A percentile compares a stretch with the other conserved stretches of the same genome.
Conservation (phyloP, 2,113 vertebrate species). For the Pavo muticus region DNA sequence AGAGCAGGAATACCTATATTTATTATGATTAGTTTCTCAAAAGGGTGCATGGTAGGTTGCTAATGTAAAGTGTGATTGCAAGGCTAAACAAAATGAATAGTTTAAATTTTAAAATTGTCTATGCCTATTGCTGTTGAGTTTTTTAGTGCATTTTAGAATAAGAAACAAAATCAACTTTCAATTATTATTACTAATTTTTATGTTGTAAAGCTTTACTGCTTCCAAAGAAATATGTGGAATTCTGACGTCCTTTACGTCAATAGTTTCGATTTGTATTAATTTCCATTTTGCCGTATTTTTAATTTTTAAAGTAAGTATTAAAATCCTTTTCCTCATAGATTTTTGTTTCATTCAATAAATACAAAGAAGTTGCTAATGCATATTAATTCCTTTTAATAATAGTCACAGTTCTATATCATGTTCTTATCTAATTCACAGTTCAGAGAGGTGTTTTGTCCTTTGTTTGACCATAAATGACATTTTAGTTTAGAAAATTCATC, state of each 20-base stretch:
- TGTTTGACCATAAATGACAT: background rate
- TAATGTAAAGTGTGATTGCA: background rate
- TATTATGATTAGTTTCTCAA: background rate
- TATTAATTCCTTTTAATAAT: constrained; percentile 10
- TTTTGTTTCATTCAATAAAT: background rate
- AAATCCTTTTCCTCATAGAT: background rate
- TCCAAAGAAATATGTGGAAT: background rate
- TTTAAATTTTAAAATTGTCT: background rate
- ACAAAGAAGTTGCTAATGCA: background rate
- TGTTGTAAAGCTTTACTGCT: background rate
- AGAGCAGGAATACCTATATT: background rate
- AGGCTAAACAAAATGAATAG: background rate
- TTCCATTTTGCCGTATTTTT: background rate
- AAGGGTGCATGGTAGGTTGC: background rate
- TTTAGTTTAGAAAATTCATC: constrained; percentile 37
- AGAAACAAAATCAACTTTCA: background rate
- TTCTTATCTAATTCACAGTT: constrained; percentile 25
- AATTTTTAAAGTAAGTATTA: background rate
- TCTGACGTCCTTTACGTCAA: background rate
- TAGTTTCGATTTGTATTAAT: background rate
- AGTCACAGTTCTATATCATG: background rate
- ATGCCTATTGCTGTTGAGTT: background rate
- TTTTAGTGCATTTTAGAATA: background rate
- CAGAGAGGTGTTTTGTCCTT: background rate
- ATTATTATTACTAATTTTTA: background rate